Evolutionary conservation across 2,888 invertebrate genomes (phyloP).

Genomic region (Drosophila peninsularis): DNA sequence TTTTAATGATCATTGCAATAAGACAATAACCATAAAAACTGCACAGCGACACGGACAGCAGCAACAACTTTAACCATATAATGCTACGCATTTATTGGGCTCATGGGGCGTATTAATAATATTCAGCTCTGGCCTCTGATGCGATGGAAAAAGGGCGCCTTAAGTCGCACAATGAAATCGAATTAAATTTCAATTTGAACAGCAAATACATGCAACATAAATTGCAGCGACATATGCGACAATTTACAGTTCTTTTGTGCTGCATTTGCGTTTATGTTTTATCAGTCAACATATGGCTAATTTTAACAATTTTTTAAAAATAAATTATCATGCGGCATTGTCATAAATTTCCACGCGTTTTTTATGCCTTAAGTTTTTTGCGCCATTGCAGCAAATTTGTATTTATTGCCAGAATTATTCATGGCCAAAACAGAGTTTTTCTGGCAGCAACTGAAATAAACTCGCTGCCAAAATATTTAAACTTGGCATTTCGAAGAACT

Average conservation of each 20-base stretch:
- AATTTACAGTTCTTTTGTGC: constrained; percentile 11
- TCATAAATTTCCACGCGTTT: constrained; percentile 10
- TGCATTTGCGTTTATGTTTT: constrained; percentile 13
- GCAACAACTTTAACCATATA: constrained; percentile 33
- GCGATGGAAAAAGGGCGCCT: constrained; percentile 15
- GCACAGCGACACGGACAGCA: constrained; percentile 35
- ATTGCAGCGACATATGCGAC: not conserved
- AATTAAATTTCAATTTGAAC: constrained; percentile 73
- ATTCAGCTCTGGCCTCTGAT: constrained; percentile 49
- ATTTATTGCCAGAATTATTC: constrained; percentile 13
- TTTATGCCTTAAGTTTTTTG: not conserved
- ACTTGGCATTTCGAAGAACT: not conserved
- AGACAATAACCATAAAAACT: constrained; percentile 72
- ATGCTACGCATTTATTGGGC: constrained; percentile 72
- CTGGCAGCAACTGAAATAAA: not conserved
- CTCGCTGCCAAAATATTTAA: constrained; percentile 3
- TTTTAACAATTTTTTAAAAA: constrained; percentile 12
- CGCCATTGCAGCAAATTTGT: constrained; percentile 9
- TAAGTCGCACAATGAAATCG: constrained; percentile 53
- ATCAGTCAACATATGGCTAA: constrained; percentile 5
- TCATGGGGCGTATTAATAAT: constrained; percentile 77
- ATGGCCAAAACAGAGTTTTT: not conserved
- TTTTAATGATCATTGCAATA: constrained; percentile 76
- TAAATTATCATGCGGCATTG: constrained; percentile 22
- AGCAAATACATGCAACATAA: not conserved